These are phyloP conservation scores for Macrotis lagotis DNA, from an alignment of 2,113 vertebrate genomes.

Conservation along the genomic window DNA sequence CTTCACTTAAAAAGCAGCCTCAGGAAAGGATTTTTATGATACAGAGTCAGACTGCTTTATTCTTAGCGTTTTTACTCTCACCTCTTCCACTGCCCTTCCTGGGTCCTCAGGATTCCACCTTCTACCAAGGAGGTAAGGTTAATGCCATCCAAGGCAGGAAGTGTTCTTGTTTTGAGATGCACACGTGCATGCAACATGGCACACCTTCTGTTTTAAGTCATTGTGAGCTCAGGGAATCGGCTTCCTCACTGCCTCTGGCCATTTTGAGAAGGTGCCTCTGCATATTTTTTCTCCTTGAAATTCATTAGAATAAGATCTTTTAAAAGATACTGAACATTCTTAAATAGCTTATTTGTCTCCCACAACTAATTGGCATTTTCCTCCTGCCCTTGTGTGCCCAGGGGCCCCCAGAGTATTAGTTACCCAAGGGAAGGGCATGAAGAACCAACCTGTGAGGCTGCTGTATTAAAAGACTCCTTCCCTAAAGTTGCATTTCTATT, in stretches of 20 bases:
- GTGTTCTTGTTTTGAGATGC: neutral
- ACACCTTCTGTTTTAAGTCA: conserved; percentile 10
- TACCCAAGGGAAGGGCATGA: neutral
- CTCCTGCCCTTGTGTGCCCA: neutral
- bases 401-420: neutral
- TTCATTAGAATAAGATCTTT: conserved; percentile 7
- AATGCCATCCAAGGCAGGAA: neutral
- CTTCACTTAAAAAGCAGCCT: neutral
- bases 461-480: neutral
- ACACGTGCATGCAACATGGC: neutral
- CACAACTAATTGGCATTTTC: conserved; percentile 16
- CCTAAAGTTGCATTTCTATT: neutral
- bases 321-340: conserved; percentile 51
- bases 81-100: neutral
- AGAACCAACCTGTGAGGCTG: neutral
- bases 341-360: conserved; percentile 57
- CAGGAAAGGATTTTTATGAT: neutral
- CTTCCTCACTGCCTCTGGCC: conserved; percentile 5
- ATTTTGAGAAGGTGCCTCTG: neutral
- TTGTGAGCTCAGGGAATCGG: neutral
- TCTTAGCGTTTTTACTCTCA: neutral
- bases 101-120: neutral
- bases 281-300: conserved; percentile 26
- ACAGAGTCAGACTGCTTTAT: neutral
- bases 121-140: neutral